Base-by-base conservation (phyloP, 2,797 vertebrate species). In the Jordanella pulchra region DNA sequence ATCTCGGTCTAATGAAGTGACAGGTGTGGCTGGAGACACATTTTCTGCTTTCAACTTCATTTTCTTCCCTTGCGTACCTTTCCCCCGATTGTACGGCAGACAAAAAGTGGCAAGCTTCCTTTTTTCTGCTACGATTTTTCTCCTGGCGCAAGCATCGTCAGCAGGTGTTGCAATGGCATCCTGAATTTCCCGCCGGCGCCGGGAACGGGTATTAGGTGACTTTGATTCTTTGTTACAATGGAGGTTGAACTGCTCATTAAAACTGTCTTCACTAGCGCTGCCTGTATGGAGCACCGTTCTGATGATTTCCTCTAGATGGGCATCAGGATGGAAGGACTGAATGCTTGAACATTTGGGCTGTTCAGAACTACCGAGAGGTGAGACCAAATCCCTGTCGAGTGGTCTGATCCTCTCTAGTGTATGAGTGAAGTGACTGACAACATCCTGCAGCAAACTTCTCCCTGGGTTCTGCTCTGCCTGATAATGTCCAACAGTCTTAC, bases 341-440 rank as follows among this genome's bases (percentile, higher is more conserved):
- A 79, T 93, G 72, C 89, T 92, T 67, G 92, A 84, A 73, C 92
- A 93, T 69, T 93, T 85, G 71, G 86, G 91, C 67, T 86, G 77
- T 56, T 93, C 95, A 47, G 83, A 87, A 74, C 84, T 92, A 82
- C 92, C 93, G 85, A 75, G 82, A 28, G 78, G 82, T 44, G 93
- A 86, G 77, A 92, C 92, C 58, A 91, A 76, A 83, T 94, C 91
- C 75, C 88, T 93, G 87, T 96, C 95, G 79, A 93, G 86, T 60
- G 96, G 94, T 86, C 92, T 93, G 86, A 96, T 96, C 72, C 94
- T 96, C 85, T 97, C 96, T 79, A 98, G 90, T 86, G 96, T 97
- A 82, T 98, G 95, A 88, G 95, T 97, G 89, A 98, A 96, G 71
- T 95, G 94, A 84, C 95, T 94, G 92, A 98, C 94, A 87, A 98